Base-by-base conservation (phyloP, 1,140 invertebrate genomes). In the Lordiphosa clarofinis region DNA sequence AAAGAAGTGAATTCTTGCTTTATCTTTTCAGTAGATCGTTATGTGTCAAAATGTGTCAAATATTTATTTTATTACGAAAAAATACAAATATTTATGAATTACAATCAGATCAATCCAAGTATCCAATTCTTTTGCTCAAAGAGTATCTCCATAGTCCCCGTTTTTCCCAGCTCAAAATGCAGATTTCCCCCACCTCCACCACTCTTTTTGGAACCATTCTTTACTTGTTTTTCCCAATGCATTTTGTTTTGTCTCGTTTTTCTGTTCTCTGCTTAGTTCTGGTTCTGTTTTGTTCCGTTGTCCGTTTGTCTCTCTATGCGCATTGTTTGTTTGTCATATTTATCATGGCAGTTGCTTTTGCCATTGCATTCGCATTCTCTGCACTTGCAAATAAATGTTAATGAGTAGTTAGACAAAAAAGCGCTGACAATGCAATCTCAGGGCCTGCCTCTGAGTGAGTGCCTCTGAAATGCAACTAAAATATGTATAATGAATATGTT, bases 331-430 rank as follows among this genome's bases (percentile, higher is more conserved):
- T 82, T 84, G 78, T 81, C 76, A 76, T 82, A 81, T 81, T 81
- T 81, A 81, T 81, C 76, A 81, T 81, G 78, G 72, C 76, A 81
- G 76, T 81, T 81, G 76, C 78, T 50, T 72, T 64, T 59, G 44
- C 64, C 56, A 65, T 60, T 61, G 66, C 76, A 75, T 68, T 81
- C 1, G 64, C 64, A 69, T 69, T 79, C 71, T 65, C 58, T 67
- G 76, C 78, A 81, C 76, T 82, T 76, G 76, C 72, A 81, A 81
- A 84, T 81, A 81, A 81, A 81, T 81, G 76, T 81, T 81, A 81
- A 81, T 81, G 76, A 81, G 78, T 82, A 81, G 76, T 81, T 81
- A 74, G 73, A 81, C 76, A 81, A 81, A 69, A 60, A 82, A 43
- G 49, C 50, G 72, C 76, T 81, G 72, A 81, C 76, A 81, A 81